A percentile compares a stretch with the other conserved stretches of the same genome.
Evolutionary conservation across 2,113 vertebrate species (phyloP).

Genomic region (Ptyas mucosa): DNA sequence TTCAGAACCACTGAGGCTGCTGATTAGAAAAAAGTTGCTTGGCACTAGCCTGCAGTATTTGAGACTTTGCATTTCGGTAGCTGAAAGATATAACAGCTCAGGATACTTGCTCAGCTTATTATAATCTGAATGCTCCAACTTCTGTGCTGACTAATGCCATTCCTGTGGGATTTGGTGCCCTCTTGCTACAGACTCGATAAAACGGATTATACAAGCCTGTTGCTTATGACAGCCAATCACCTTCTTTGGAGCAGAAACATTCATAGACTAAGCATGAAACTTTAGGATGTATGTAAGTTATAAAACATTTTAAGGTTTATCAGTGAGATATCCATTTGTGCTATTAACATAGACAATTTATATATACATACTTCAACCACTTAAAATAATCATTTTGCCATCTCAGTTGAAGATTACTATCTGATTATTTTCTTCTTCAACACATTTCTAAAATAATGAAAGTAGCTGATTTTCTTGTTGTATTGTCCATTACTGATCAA

Average conservation of each 20-base stretch:
- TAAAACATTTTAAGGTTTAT: neutral
- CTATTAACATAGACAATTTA: neutral
- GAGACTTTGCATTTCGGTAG: neutral
- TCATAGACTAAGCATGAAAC: neutral
- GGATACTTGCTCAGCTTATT: neutral
- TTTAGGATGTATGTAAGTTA: neutral
- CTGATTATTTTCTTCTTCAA: neutral
- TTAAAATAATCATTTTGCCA: neutral
- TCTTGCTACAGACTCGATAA: neutral
- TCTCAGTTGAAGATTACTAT: neutral
- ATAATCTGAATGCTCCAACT: neutral
- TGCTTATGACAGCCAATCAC: neutral
- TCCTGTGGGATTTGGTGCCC: neutral
- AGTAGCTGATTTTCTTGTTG: neutral
- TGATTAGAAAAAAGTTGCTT: neutral
- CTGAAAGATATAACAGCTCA: neutral
- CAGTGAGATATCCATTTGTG: neutral
- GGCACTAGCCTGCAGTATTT: neutral
- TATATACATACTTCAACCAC: neutral
- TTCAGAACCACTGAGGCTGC: neutral
- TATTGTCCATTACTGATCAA: neutral
- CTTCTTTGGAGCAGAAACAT: neutral
- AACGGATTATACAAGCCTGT: neutral
- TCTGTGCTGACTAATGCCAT: neutral
- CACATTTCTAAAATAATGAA: neutral